A percentile compares a stretch with the other conserved stretches of the same genome.
Conservation (phyloP, 2,113 vertebrate species). For the Proterorhinus semilunaris region DNA sequence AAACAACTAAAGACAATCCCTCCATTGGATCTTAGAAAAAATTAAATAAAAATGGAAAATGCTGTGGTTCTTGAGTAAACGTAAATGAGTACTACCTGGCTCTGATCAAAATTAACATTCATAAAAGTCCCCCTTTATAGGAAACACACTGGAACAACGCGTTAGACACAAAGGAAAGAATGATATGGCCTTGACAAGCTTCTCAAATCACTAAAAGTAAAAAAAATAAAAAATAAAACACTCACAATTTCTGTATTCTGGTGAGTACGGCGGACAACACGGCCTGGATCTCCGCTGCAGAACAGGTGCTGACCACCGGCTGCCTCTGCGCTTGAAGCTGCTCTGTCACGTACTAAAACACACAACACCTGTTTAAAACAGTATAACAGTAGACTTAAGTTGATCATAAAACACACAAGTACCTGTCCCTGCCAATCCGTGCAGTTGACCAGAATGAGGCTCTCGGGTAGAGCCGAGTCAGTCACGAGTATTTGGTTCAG, state of each 20-base stretch:
- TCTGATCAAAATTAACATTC: too few species aligned
- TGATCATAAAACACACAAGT: background rate
- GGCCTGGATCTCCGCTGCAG: constrained; percentile 85
- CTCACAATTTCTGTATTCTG: constrained; percentile 93
- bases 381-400: background rate
- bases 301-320: constrained; percentile 87
- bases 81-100: too few species aligned
- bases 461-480: constrained; percentile 84
- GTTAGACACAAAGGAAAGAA: too few species aligned
- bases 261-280: constrained; percentile 85
- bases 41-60: too few species aligned
- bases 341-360: constrained; percentile 82
- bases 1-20: too few species aligned
- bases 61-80: too few species aligned
- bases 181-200: too few species aligned
- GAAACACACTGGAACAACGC: too few species aligned
- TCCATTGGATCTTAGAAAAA: too few species aligned
- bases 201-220: background rate
- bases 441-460: constrained; percentile 76
- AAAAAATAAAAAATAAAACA: background rate
- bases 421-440: constrained; percentile 71
- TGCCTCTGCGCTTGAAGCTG: constrained; percentile 86
- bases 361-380: background rate
- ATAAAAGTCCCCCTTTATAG: too few species aligned
- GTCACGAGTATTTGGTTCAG: constrained; percentile 86